Evolutionary conservation across 2,113 vertebrate species (phyloP), one percentile per base, ranked within the genome.

Genomic region (Daboia siamensis): DNA sequence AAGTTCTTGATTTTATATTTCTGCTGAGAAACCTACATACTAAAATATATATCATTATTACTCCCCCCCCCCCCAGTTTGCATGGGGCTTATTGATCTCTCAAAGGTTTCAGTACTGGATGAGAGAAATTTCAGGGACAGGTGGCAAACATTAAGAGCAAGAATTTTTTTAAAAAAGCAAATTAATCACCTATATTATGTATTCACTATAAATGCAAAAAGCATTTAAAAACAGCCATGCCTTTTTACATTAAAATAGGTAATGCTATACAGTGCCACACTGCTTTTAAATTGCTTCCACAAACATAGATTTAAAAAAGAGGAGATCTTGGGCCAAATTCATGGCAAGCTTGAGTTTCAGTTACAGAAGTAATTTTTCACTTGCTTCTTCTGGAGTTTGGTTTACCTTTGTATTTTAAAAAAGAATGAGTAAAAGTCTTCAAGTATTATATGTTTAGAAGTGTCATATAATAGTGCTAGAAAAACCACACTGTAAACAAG

Each of bases 351-450:
- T 74, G 15, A 74, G 5, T 39, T 33, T 33, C 5, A 74, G n/a
- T 69, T 69, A 69, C 11, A n/a, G n/a, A 33, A 74, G n/a, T 74
- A 74, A n/a, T 74, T 74, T 74, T 74, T 5, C 15, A 74, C 69
- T 74, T 74, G n/a, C 64, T 74, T 33, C 13, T 33, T 74, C 64
- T 33, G 13, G 64, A 74, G n/a, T 74, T 74, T 74, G 69, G 15
- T 44, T 89, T 85, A 48, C 52, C 48, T 92, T 59, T 84, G 24
- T 29, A 39, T 89, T 92, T 89, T n/a, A 57, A 92, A 89, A 88
- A 57, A n/a, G 59, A 84, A n/a, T 84, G 26, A 92, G 84, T 57
- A 20, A 84, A 59, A 29, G 23, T 10, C 11, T 80, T 80, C 46
- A 23, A 92, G 52, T 24, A 11, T 80, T 52, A 44, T 29, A 33